These are phyloP conservation scores for Empis livida DNA, from an alignment of 2,888 invertebrate species.

Conservation along the genomic window DNA sequence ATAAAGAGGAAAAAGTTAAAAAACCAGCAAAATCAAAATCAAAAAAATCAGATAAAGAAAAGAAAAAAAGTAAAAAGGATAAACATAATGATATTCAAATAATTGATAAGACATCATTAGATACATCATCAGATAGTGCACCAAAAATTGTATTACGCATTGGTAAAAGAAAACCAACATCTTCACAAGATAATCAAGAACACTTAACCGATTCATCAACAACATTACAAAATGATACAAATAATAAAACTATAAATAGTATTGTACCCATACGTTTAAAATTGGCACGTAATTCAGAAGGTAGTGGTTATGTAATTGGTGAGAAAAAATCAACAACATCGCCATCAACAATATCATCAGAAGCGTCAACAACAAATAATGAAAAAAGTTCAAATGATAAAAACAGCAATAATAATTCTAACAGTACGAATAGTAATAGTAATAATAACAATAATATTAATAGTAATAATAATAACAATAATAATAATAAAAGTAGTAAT, in stretches of 20 bases:
- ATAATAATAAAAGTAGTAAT: background rate
- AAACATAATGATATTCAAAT: constrained; percentile 39
- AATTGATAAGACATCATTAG: constrained; percentile 37
- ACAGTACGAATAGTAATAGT: background rate
- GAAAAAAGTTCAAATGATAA: constrained; percentile 11
- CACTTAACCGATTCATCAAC: background rate
- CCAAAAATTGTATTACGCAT: constrained; percentile 69
- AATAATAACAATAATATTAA: background rate
- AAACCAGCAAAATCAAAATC: constrained; percentile 20
- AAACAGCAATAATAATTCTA: background rate
- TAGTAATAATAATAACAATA: background rate
- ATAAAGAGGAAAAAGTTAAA: constrained; percentile 32
- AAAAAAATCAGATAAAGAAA: constrained; percentile 33
- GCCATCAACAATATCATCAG: constrained; percentile 9
- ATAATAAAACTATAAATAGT: background rate
- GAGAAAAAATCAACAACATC: constrained; percentile 15
- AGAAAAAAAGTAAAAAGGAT: constrained; percentile 8
- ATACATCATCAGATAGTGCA: constrained; percentile 35
- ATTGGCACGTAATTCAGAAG: constrained; percentile 67
- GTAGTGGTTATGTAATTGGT: constrained; percentile 43
- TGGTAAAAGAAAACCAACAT: constrained; percentile 27
- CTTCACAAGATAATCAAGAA: too few species aligned
- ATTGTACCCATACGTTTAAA: constrained; percentile 73
- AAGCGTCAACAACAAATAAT: constrained; percentile 10
- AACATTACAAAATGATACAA: constrained; percentile 3